Conservation (phyloP, 2,888 invertebrate species). For the Lasius fuliginosus region DNA sequence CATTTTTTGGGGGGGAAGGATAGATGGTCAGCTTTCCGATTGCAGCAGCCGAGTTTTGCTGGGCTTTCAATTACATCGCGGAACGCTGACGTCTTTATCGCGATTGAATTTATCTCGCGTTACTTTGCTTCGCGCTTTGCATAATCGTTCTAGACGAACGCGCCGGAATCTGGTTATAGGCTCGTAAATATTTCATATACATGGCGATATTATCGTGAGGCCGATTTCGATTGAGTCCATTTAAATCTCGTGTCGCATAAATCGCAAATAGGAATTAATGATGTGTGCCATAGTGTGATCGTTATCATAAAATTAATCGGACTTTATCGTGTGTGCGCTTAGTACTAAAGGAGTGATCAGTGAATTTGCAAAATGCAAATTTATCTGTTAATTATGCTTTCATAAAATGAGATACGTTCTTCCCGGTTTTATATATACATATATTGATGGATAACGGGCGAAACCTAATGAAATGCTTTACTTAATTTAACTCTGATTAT, state of each 20-base stretch:
- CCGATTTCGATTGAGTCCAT: slow-evolving; percentile 32
- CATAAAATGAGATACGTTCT: slow-evolving; percentile 16
- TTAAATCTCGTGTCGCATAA: slow-evolving; percentile 18
- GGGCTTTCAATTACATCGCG: slow-evolving; percentile 26
- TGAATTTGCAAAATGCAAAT: slow-evolving; percentile 30
- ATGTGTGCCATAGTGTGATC: slow-evolving; percentile 6
- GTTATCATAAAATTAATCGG: slow-evolving; percentile 38
- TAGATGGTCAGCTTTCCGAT: slow-evolving; percentile 23
- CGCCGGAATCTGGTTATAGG: slow-evolving; percentile 35
- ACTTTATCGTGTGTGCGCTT: neutral
- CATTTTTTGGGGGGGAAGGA: neutral
- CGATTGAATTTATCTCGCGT: slow-evolving; percentile 42
- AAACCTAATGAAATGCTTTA: slow-evolving; percentile 26
- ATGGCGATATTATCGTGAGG: slow-evolving; percentile 18
- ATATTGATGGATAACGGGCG: slow-evolving; percentile 13
- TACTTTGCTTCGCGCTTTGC: slow-evolving; percentile 30
- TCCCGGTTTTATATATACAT: neutral
- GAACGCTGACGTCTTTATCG: slow-evolving; percentile 42
- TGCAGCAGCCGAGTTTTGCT: neutral
- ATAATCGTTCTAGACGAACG: slow-evolving; percentile 47
- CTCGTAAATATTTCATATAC: slow-evolving; percentile 53
- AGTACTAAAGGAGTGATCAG: slow-evolving; percentile 6
- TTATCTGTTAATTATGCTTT: slow-evolving; percentile 34
- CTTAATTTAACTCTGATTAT: slow-evolving; percentile 34
- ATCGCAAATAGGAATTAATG: slow-evolving; percentile 45